Evolutionary conservation across 2,113 vertebrate species (phyloP).

Genomic region (Ictalurus punctatus): DNA sequence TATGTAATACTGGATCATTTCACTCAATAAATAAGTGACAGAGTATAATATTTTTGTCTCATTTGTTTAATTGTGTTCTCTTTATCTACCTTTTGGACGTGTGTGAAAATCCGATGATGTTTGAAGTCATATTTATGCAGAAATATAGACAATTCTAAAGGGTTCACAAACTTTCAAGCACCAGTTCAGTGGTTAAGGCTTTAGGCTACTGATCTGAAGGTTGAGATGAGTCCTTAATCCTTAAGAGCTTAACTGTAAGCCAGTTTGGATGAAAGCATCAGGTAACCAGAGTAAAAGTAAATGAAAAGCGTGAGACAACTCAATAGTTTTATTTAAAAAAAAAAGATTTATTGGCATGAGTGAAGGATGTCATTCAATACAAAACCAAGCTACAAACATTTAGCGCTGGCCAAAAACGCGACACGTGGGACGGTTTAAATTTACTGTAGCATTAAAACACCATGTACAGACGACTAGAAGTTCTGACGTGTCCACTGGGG

Average conservation of each 20-base stretch:
- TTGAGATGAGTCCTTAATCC: background rate
- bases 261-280: background rate
- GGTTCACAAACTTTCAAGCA: no score
- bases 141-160: no score
- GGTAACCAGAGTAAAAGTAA: background rate
- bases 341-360: conserved; percentile 42
- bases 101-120: no score
- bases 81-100: no score
- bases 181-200: background rate
- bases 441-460: conserved; percentile 17
- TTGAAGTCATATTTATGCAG: no score
- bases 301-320: background rate
- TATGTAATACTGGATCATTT: no score
- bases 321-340: background rate
- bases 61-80: no score
- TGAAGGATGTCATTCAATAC: conserved; percentile 40
- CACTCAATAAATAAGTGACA: no score
- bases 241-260: background rate
- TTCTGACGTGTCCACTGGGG: background rate
- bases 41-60: no score
- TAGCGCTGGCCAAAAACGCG: conserved; percentile 33
- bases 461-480: conserved; percentile 8
- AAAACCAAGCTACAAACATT: conserved; percentile 53
- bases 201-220: background rate
- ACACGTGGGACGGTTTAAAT: conserved; percentile 19